These are phyloP conservation scores for Zosterops hypoxanthus DNA, from an alignment of 2,113 vertebrate species.

Conservation along the genomic window DNA sequence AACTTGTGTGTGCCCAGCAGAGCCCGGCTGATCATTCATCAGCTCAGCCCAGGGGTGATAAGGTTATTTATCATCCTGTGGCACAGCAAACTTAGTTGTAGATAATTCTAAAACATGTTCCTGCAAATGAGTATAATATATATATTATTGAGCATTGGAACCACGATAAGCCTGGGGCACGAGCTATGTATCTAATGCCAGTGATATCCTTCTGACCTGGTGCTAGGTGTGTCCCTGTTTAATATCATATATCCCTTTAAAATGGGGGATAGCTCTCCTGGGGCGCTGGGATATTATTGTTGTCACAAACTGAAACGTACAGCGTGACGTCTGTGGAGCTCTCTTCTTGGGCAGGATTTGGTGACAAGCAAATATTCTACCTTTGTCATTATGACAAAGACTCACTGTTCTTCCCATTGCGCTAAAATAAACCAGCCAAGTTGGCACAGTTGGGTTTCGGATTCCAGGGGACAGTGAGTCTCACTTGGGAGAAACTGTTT, in stretches of 20 bases:
- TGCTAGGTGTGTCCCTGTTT: not conserved
- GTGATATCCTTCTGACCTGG: not conserved
- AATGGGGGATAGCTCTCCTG: not conserved
- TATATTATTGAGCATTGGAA: not conserved
- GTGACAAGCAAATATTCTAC: constrained; percentile 38
- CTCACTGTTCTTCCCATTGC: constrained; percentile 11
- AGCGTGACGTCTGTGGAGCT: rapidly evolving
- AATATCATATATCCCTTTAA: not conserved
- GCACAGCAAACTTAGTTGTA: not conserved
- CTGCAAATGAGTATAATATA: not conserved
- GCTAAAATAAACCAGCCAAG: not conserved
- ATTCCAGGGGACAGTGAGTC: constrained; percentile 11
- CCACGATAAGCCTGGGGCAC: not conserved
- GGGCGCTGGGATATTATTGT: not conserved
- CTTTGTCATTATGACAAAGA: constrained; percentile 38
- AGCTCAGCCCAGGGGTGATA: not conserved
- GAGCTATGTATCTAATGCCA: not conserved
- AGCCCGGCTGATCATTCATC: not conserved
- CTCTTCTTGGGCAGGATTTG: constrained; percentile 32
- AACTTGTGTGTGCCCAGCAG: not conserved
- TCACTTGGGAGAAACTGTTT: constrained; percentile 16
- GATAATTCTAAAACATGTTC: not conserved
- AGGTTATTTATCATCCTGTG: not conserved
- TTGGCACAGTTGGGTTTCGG: not conserved
- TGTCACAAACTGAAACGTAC: not conserved